phyloP scores from a whole-genome alignment of 2,888 invertebrate species.

The Silvanus unidentatus region DNA sequence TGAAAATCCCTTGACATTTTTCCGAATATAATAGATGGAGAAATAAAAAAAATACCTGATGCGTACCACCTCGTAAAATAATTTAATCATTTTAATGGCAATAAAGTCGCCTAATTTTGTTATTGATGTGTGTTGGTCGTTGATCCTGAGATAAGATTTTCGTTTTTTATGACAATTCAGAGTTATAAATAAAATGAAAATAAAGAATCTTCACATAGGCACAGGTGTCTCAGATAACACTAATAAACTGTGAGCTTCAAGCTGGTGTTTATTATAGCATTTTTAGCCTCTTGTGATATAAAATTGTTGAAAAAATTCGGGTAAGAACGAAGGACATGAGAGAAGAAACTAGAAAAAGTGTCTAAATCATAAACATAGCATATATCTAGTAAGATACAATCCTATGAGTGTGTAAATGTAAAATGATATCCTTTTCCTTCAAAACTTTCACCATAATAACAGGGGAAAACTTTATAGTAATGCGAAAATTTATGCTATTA shows the following conservation, averaged over 20 bases:
- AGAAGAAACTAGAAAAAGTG: slow-evolving; percentile 6
- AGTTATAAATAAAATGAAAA: slow-evolving; percentile 5
- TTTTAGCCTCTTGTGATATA: slow-evolving; percentile 3
- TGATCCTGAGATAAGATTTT: no score
- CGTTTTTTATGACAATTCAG: not conserved
- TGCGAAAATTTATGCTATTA: slow-evolving; percentile 9
- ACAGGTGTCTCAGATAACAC: slow-evolving; percentile 7
- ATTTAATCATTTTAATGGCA: no score
- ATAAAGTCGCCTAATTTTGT: no score
- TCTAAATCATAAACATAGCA: slow-evolving; percentile 22
- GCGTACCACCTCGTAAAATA: no score
- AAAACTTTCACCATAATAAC: not conserved
- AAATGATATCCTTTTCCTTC: slow-evolving; percentile 15
- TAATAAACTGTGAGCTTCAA: slow-evolving; percentile 5
- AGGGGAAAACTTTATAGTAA: slow-evolving; percentile 5
- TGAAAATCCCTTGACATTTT: no score
- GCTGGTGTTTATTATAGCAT: slow-evolving; percentile 4
- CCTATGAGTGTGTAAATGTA: slow-evolving; percentile 23
- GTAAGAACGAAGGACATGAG: no score
- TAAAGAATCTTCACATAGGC: slow-evolving; percentile 4
- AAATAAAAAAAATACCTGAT: no score
- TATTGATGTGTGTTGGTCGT: no score
- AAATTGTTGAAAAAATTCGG: not conserved
- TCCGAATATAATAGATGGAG: no score
- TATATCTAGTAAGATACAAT: slow-evolving; percentile 21